phyloP scores from a whole-genome alignment of 1,140 invertebrate genomes.

The Eumeta japonica region DNA sequence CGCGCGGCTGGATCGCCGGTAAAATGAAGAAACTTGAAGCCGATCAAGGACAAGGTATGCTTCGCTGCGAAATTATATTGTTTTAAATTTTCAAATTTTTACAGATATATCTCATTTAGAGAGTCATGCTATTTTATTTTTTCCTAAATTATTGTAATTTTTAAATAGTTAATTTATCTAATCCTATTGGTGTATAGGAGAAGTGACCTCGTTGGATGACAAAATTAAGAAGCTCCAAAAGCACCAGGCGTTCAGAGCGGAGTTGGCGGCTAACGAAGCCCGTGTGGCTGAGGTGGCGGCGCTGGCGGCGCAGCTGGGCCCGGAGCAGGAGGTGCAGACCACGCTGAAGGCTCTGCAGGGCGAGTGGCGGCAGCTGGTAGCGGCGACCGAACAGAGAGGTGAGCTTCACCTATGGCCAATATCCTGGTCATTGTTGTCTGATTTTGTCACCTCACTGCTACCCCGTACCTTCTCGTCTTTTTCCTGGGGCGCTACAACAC shows the following conservation, averaged over 20 bases:
- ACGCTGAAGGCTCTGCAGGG: constrained; percentile 69
- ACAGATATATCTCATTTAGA: not conserved
- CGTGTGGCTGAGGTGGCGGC: constrained; percentile 80
- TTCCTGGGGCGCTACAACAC: too few species aligned
- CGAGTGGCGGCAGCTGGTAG: constrained; percentile 81
- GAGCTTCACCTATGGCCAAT: too few species aligned
- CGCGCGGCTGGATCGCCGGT: constrained; percentile 90
- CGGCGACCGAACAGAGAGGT: constrained; percentile 70
- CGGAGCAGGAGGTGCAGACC: constrained; percentile 72
- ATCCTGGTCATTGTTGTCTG: too few species aligned
- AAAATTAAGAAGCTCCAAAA: constrained; percentile 97
- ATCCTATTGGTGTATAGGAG: constrained; percentile 50
- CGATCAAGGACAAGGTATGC: constrained; percentile 59
- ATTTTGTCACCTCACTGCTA: too few species aligned
- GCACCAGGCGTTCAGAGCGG: constrained; percentile 96
- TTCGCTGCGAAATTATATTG: not conserved
- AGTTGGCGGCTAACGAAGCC: constrained; percentile 85
- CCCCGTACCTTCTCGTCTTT: too few species aligned
- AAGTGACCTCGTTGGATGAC: constrained; percentile 76
- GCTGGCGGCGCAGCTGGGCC: constrained; percentile 68
- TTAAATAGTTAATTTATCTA: not conserved
- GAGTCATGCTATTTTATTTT: too few species aligned
- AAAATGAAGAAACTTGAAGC: constrained; percentile 86
- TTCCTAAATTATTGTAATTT: too few species aligned
- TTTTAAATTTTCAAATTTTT: not conserved